phyloP scores from a whole-genome alignment of 2,797 vertebrate species.

The Chaetodon trifasciatus region DNA sequence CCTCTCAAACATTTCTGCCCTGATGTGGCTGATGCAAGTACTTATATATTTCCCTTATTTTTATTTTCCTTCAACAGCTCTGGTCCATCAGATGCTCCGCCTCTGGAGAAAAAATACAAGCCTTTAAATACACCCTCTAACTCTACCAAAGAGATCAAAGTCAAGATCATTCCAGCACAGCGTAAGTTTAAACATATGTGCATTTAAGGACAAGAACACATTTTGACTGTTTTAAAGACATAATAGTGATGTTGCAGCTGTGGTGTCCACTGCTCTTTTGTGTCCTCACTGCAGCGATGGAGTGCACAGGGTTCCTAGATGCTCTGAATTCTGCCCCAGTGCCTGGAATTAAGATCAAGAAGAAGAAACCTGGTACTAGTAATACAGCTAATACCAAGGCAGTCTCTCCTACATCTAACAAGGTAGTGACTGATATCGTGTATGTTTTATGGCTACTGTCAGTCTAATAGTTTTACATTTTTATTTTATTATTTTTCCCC shows the following conservation, averaged over 20 bases:
- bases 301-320: slow-evolving; percentile 93
- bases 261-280: slow-evolving; percentile 4
- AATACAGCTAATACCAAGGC: slow-evolving; percentile 80
- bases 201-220: neutral
- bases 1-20: slow-evolving; percentile 4
- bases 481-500: neutral
- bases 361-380: slow-evolving; percentile 87
- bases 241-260: neutral
- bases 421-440: slow-evolving; percentile 81
- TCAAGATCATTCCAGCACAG: slow-evolving; percentile 96
- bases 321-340: slow-evolving; percentile 96
- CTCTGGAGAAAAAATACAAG: slow-evolving; percentile 96
- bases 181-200: slow-evolving; percentile 82
- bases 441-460: neutral
- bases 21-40: neutral
- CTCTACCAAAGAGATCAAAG: slow-evolving; percentile 96
- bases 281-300: slow-evolving; percentile 88
- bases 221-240: neutral
- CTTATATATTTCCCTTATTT: neutral
- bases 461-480: neutral
- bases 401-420: slow-evolving; percentile 91
- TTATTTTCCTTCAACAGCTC: slow-evolving; percentile 51
- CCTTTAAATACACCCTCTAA: slow-evolving; percentile 94
- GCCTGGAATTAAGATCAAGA: slow-evolving; percentile 96
- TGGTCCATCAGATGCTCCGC: slow-evolving; percentile 78